These are phyloP conservation scores for Babyrousa celebensis DNA, from an alignment of 2,797 vertebrate genomes.

Conservation along the genomic window DNA sequence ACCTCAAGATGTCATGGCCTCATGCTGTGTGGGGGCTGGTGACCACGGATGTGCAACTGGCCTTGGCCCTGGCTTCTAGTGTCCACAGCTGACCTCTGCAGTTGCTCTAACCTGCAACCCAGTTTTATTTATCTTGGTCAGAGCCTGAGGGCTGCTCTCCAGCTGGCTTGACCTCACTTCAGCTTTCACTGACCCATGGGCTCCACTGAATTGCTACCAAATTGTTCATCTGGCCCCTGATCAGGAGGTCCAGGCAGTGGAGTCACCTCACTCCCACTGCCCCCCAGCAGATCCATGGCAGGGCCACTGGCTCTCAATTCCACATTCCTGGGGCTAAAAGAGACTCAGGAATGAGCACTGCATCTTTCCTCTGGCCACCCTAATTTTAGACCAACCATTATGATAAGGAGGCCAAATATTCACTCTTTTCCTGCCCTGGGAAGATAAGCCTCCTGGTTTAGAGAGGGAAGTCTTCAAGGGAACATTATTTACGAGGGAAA, in stretches of 20 bases:
- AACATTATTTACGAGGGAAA: slow-evolving; percentile 17
- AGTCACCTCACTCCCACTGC: not conserved
- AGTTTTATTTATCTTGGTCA: slow-evolving; percentile 19
- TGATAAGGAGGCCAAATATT: not conserved
- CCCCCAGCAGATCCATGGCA: not conserved
- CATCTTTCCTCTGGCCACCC: not conserved
- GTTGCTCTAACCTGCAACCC: slow-evolving; percentile 14
- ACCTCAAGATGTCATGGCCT: not conserved
- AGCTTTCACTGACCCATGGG: not conserved
- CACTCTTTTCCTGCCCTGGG: not conserved
- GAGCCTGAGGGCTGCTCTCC: slow-evolving; percentile 15
- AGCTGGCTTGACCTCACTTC: not conserved
- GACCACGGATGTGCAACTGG: not conserved
- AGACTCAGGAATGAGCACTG: not conserved
- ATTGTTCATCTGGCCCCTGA: not conserved
- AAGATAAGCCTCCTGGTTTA: not conserved
- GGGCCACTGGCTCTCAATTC: not conserved
- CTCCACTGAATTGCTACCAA: not conserved
- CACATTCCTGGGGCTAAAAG: not conserved
- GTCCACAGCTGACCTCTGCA: slow-evolving; percentile 51
- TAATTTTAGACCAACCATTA: not conserved
- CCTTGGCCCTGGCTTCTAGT: not conserved
- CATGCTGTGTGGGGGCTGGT: not conserved
- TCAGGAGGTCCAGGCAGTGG: not conserved
- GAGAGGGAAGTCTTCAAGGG: not conserved